phyloP scores from a whole-genome alignment of 2,888 invertebrate genomes.

The Malthinus flaveolus region DNA sequence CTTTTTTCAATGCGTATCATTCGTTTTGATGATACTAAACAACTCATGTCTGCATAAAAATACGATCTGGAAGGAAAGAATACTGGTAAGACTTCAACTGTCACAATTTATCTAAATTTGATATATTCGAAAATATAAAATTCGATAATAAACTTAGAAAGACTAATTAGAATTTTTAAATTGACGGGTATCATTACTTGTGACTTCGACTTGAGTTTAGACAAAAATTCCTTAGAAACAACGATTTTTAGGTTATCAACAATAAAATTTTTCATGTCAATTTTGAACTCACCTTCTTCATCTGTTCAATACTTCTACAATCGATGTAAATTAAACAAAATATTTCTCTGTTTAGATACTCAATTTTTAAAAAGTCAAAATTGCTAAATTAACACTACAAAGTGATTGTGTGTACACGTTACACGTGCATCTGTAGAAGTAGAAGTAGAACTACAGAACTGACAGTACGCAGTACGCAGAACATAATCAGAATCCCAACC shows the following conservation, averaged over 20 bases:
- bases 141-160: conserved; percentile 36
- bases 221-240: conserved; percentile 29
- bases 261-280: conserved; percentile 14
- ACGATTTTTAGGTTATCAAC: conserved; percentile 29
- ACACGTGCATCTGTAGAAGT: no score
- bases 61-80: conserved; percentile 32
- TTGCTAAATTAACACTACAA: not conserved
- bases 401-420: no score
- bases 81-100: not conserved
- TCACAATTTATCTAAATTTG: conserved; percentile 9
- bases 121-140: conserved; percentile 33
- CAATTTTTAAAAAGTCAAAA: not conserved
- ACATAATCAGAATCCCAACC: no score
- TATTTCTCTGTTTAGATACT: not conserved
- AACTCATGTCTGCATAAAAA: conserved; percentile 48
- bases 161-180: conserved; percentile 41
- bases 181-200: conserved; percentile 40
- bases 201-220: conserved; percentile 14
- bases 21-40: conserved; percentile 54
- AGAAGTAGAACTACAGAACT: no score
- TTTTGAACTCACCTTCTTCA: conserved; percentile 12
- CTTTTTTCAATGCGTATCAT: conserved; percentile 63
- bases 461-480: no score
- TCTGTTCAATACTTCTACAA: conserved; percentile 3
- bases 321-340: not conserved